Conservation (phyloP, 2,888 invertebrate genomes). For the Cataglyphis albicans region DNA sequence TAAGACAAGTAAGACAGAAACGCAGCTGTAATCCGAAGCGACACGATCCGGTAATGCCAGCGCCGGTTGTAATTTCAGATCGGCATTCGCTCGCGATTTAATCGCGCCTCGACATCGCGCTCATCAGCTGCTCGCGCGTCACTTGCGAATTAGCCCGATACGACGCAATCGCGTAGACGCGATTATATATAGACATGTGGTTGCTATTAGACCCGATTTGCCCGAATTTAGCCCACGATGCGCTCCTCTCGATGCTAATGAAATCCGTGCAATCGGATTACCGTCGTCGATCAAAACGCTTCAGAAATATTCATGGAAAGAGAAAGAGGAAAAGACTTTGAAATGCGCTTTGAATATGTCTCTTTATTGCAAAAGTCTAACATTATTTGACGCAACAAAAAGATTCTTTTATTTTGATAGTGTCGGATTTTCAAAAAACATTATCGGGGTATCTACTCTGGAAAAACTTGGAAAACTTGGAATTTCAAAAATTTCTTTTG, state of each 20-base stretch:
- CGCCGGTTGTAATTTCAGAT: slow-evolving; percentile 84
- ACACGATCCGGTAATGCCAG: slow-evolving; percentile 80
- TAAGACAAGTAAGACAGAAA: slow-evolving; percentile 82
- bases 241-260: neutral
- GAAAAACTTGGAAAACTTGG: too few species aligned
- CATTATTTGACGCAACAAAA: neutral
- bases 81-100: slow-evolving; percentile 82
- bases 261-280: slow-evolving; percentile 14
- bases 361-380: neutral
- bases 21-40: slow-evolving; percentile 79
- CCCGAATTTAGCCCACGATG: slow-evolving; percentile 48
- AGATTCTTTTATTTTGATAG: neutral
- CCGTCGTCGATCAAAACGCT: neutral
- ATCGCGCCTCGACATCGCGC: slow-evolving; percentile 77
- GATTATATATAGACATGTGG: neutral
- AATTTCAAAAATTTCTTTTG: too few species aligned
- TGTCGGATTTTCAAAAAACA: neutral
- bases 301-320: neutral
- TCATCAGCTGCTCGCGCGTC: slow-evolving; percentile 26
- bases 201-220: slow-evolving; percentile 55
- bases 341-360: neutral
- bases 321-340: neutral
- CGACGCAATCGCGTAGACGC: slow-evolving; percentile 23
- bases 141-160: slow-evolving; percentile 39
- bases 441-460: neutral